These are phyloP conservation scores for Cinclus mexicanus DNA, from an alignment of 2,113 vertebrate genomes.

Conservation along the genomic window DNA sequence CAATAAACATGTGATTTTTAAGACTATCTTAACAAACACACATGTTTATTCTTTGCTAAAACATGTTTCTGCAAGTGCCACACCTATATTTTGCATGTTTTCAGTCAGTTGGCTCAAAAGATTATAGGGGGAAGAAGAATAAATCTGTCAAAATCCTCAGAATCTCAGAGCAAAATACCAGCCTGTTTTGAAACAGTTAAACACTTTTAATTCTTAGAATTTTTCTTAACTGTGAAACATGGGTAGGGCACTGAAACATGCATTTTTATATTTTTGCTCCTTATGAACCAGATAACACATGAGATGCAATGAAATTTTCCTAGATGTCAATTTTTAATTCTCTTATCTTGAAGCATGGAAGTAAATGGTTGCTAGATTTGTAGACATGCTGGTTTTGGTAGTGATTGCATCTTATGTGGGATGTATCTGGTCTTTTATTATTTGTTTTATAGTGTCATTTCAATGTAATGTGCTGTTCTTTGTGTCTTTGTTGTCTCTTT, in stretches of 20 bases:
- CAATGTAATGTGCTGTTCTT: conserved; percentile 99
- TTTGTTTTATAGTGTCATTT: conserved; percentile 99
- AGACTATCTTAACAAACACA: conserved; percentile 95
- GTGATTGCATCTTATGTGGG: conserved; percentile 99
- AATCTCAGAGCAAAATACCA: conserved; percentile 40
- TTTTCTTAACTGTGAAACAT: conserved; percentile 85
- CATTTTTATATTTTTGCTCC: conserved; percentile 99
- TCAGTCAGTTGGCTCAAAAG: conserved; percentile 46
- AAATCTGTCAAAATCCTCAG: conserved; percentile 7
- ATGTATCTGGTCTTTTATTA: conserved; percentile 99
- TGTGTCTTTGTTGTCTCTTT: conserved; percentile 99
- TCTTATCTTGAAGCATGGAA: conserved; percentile 52
- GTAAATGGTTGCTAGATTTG: conserved; percentile 58
- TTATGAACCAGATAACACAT: conserved; percentile 99
- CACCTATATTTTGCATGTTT: conserved; percentile 92
- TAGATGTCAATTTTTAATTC: conserved; percentile 70
- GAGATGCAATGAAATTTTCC: conserved; percentile 94
- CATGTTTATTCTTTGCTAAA: conserved; percentile 99
- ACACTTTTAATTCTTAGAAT: conserved; percentile 35
- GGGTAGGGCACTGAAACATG: conserved; percentile 99
- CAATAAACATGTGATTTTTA: conserved; percentile 99
- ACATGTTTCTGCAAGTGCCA: conserved; percentile 99
- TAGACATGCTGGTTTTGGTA: conserved; percentile 60
- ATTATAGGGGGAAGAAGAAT: not conserved
- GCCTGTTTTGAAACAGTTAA: conserved; percentile 40